A percentile compares a stretch with the other conserved stretches of the same genome.
These are phyloP conservation scores for Physeter macrocephalus DNA, from an alignment of 2,113 vertebrate species.

Conservation along the genomic window DNA sequence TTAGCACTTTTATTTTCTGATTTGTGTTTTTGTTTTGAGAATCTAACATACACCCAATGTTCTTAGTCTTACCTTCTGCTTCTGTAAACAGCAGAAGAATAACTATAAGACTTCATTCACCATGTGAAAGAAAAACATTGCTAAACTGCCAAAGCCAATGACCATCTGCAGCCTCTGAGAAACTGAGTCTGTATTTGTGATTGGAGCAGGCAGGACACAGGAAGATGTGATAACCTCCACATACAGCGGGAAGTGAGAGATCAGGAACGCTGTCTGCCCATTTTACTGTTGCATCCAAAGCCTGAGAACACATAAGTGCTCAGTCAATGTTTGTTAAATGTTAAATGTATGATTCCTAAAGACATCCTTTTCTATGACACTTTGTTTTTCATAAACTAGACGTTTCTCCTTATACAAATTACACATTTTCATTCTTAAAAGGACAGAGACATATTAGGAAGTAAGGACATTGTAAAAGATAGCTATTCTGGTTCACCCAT, in stretches of 20 bases:
- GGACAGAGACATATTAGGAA: not conserved
- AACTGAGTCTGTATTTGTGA: not conserved
- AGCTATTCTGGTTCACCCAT: not conserved
- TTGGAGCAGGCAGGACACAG: not conserved
- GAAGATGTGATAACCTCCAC: not conserved
- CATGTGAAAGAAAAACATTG: not conserved
- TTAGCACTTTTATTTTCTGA: not conserved
- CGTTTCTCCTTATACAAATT: not conserved
- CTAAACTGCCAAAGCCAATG: not conserved
- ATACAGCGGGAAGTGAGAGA: not conserved
- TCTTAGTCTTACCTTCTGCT: not conserved
- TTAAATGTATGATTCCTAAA: too few relatives aligned
- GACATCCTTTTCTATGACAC: not conserved
- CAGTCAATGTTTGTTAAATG: too few relatives aligned
- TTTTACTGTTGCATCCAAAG: not conserved
- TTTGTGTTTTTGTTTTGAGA: not conserved
- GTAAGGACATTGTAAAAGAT: not conserved
- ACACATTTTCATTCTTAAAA: not conserved
- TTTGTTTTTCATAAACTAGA: not conserved
- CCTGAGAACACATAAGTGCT: too few relatives aligned
- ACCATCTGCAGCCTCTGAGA: not conserved
- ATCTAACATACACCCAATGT: not conserved
- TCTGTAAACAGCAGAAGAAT: not conserved
- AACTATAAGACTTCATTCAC: not conserved
- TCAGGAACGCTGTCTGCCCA: not conserved